Conservation (phyloP, 1,140 invertebrate genomes). For the Eupristina koningsbergeri region DNA sequence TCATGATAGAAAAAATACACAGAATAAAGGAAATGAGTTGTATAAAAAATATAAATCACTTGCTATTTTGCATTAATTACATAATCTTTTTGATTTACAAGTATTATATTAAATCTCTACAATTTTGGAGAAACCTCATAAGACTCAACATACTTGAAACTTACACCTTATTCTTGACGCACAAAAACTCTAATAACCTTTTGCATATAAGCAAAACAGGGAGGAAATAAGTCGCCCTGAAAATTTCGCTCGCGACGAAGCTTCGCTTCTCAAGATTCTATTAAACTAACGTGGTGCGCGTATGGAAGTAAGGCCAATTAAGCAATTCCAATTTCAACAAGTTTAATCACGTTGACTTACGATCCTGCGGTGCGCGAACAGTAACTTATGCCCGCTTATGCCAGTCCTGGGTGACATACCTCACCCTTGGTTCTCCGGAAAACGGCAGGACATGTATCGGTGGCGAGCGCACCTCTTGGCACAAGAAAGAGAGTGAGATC, state of each 20-base stretch:
- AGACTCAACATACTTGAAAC: background rate
- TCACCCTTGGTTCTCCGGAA: slow-evolving; percentile 45
- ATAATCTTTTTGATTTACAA: no score
- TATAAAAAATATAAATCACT: no score
- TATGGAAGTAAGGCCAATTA: slow-evolving; percentile 28
- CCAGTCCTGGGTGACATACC: background rate
- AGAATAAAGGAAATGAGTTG: no score
- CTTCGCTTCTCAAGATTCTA: slow-evolving; percentile 24
- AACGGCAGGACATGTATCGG: slow-evolving; percentile 52
- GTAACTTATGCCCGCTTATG: slow-evolving; percentile 11
- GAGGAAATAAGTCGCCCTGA: background rate
- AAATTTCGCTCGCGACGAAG: background rate
- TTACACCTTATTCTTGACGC: background rate
- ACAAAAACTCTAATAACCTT: slow-evolving; percentile 8
- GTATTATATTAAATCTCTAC: no score
- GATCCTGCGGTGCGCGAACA: background rate
- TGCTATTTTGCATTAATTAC: no score
- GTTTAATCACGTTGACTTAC: slow-evolving; percentile 42
- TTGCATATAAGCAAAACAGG: background rate
- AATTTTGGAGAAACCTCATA: background rate
- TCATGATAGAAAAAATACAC: no score
- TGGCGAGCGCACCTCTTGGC: background rate
- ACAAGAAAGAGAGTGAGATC: background rate
- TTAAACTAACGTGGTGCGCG: background rate
- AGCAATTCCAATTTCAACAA: slow-evolving; percentile 48